These are phyloP conservation scores for Bambusicola thoracicus DNA, from an alignment of 2,113 vertebrate species.

Conservation along the genomic window DNA sequence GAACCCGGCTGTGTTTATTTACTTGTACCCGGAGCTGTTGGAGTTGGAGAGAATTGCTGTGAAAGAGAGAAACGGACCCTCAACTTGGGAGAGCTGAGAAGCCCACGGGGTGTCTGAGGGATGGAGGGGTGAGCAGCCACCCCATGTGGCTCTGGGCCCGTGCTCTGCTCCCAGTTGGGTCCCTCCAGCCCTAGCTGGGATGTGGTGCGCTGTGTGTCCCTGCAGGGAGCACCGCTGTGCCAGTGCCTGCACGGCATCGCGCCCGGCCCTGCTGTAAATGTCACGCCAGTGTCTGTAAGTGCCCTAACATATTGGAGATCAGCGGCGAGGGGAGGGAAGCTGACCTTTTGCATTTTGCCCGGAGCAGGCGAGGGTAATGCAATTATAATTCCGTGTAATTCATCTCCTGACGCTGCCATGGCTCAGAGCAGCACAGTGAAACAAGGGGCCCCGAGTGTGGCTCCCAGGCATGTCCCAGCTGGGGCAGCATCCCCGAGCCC, in stretches of 20 bases:
- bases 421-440: background rate
- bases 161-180: no score
- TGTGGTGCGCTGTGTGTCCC: no score
- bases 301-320: slow-evolving; percentile 54
- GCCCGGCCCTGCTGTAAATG: slow-evolving; percentile 29
- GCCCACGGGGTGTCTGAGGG: no score
- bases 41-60: no score
- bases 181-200: no score
- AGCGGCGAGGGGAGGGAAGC: slow-evolving; percentile 29
- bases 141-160: no score
- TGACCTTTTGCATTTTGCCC: slow-evolving; percentile 73
- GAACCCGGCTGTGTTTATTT: no score
- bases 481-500: rapidly evolving
- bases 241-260: background rate
- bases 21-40: no score
- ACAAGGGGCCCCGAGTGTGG: background rate
- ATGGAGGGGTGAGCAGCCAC: no score
- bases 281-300: slow-evolving; percentile 23
- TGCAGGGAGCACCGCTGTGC: no score
- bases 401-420: slow-evolving; percentile 24
- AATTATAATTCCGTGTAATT: slow-evolving; percentile 59
- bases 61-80: no score
- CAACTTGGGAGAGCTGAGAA: no score
- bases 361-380: slow-evolving; percentile 55
- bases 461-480: background rate